Base-by-base conservation (phyloP, 2,113 vertebrate genomes). In the Shinisaurus crocodilurus region DNA sequence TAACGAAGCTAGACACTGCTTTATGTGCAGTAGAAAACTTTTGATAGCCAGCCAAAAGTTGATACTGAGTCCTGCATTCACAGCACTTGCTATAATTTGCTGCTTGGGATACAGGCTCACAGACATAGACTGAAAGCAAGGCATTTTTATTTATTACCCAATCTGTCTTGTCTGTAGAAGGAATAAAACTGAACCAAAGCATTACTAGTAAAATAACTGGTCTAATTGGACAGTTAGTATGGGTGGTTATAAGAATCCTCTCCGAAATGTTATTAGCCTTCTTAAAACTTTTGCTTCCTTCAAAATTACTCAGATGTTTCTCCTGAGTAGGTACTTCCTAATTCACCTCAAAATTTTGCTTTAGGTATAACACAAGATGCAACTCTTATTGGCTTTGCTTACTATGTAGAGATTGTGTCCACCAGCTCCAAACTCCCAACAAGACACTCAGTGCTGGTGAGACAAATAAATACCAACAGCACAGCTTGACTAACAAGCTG, bases 161-260 rank as follows among this genome's bases (percentile, higher is more conserved):
- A 90, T 8, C 67, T 40, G 82, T 34, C 65, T 94, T 96, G 85
- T 86, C 90, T 95, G 90, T 82, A 40, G 67, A 43, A 90, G 70
- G 45, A 89, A 90, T 9, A 50, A 93, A 79, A 83, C 32, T 70
- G 69, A 87, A 83, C 23, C 67, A 70, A 93, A 60, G 65, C 74
- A 90, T 65, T 84, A 63, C 2, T 88, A 93, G 15, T 18, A 57
- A 67, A 89, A 75, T 9, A 81, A 25, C 81, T 83, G 20, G 29
- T 34, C 67, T 40, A 88, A 82, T 32, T 27, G 23, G 37, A 29
- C 50, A 18, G 9, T 40, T 40, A 32, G 43, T 69, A 37, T 48
- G 34, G 9, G 25, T n/a, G n/a, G 69, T 37, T 15, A 27, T 18
- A 3, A 48, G 18, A 88, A n/a, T 25, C 57, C 29, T 60, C 57